Evolutionary conservation across 2,797 vertebrate genomes (phyloP), one percentile per base, ranked within the genome.

Genomic region (Craterocephalus amniculus): DNA sequence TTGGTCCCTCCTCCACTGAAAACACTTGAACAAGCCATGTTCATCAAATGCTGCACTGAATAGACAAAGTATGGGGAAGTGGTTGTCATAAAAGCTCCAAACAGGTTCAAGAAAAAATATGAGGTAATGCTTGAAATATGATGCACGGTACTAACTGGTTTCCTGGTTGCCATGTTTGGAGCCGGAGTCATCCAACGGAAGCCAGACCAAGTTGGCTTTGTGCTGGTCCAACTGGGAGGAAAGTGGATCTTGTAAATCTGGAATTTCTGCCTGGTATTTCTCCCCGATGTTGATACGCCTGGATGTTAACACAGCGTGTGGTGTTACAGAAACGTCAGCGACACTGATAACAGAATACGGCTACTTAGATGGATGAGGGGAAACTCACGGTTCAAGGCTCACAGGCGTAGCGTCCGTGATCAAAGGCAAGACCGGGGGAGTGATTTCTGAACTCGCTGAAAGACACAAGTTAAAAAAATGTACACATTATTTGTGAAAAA

Each of bases 1-100:
- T 99, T 99, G 88, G 98, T 99, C 85, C 98, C 98, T 70, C 94
- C 97, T 4, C 97, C 97, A 45, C 88, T 93, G 87, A 99, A 91
- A 76, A 96, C 96, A 84, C 97, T 99, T 63, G 96, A 99, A 81
- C 98, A 99, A 27, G 97, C 96, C 85, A 97, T 94, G 67, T 92
- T 96, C 92, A 99, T 93, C 78, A 99, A 89, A 76, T 95, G 91
- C 67, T 95, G 94, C 91, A 98, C 98, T 98, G 43, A 12, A 52
- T 62, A 70, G 20, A 58, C 49, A 72, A 63, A 2, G 0, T 1
- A 1, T 4, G 58, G 22, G 20, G 10, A 40, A 18, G 9, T 36
- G 1, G 4, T 6, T 12, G 24, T 34, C 24, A 51, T 11, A 31
- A 63, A 34, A 58, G 5, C 6, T 45, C 9, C 9, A 52, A 6